Evolutionary conservation across 2,797 vertebrate species (phyloP), one percentile per base, ranked within the genome.

Genomic region (Knipowitschia caucasica): DNA sequence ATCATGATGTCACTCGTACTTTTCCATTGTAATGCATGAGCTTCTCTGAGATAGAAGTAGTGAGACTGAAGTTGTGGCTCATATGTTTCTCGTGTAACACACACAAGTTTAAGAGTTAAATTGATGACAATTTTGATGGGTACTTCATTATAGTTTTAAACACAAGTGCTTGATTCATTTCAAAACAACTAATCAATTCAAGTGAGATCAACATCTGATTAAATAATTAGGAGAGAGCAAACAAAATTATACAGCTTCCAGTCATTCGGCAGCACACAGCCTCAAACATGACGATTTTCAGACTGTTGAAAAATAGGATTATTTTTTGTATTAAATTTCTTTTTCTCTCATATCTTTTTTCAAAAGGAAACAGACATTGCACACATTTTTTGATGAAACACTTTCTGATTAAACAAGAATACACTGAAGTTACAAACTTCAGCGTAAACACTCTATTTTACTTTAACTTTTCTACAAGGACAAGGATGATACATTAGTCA

Each of bases 41-140:
- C n/a, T n/a, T n/a, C n/a, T n/a, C n/a, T n/a, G n/a, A n/a, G n/a
- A n/a, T n/a, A n/a, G n/a, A n/a, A n/a, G n/a, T n/a, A n/a, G n/a
- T n/a, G n/a, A n/a, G n/a, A n/a, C n/a, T n/a, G n/a, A n/a, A n/a
- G n/a, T n/a, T n/a, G n/a, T n/a, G n/a, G n/a, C n/a, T n/a, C n/a
- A n/a, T n/a, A n/a, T n/a, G n/a, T n/a, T n/a, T n/a, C n/a, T n/a
- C n/a, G n/a, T n/a, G n/a, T n/a, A n/a, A n/a, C n/a, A n/a, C n/a
- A n/a, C n/a, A n/a, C n/a, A n/a, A n/a, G n/a, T n/a, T n/a, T n/a
- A n/a, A n/a, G n/a, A n/a, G n/a, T n/a, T n/a, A n/a, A n/a, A n/a
- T n/a, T n/a, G n/a, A n/a, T n/a, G n/a, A 66, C 52, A 35, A 40
- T 53, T 11, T 10, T 2, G 15, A 36, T 36, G n/a, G 8, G 5